A percentile compares a stretch with the other conserved stretches of the same genome.
Evolutionary conservation across 2,797 vertebrate species (phyloP).

Genomic region (Megaceryle alcyon): DNA sequence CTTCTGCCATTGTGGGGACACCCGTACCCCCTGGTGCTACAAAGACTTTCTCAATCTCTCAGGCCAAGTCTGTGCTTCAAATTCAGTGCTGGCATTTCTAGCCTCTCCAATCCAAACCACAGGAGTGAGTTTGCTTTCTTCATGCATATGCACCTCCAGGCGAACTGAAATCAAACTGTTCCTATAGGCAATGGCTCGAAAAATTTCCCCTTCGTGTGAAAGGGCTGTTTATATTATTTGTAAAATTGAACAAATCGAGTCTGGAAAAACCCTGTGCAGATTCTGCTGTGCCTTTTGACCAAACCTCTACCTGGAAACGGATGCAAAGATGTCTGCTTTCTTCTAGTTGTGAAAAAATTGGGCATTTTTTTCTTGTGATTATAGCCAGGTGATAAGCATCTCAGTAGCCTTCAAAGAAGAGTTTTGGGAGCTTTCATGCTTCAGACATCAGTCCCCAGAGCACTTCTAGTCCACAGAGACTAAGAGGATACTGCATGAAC

Average conservation of each 20-base stretch:
- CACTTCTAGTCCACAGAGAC: neutral
- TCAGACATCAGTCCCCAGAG: neutral
- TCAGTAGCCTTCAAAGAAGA: neutral
- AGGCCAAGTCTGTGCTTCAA: constrained; percentile 35
- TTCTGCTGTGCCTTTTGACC: neutral
- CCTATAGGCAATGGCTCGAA: constrained; percentile 55
- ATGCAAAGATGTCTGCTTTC: neutral
- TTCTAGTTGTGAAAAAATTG: neutral
- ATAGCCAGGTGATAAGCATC: neutral
- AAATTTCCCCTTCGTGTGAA: constrained; percentile 14
- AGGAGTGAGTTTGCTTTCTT: constrained; percentile 53
- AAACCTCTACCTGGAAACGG: neutral
- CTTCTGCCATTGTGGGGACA: neutral
- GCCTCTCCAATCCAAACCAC: constrained; percentile 52
- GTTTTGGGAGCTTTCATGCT: neutral
- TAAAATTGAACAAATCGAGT: neutral
- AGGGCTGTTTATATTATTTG: constrained; percentile 35
- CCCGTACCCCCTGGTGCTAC: neutral
- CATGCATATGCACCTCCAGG: constrained; percentile 37
- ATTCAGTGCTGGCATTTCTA: neutral
- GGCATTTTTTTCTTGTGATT: neutral
- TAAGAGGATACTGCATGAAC: neutral
- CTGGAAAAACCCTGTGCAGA: neutral
- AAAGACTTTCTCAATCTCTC: constrained; percentile 10
- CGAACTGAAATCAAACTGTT: constrained; percentile 59